Percentiles rank a stretch among this genome's conserved stretches.
These are phyloP conservation scores for Mellilla xanthometata DNA, from an alignment of 2,888 invertebrate genomes.

Conservation along the genomic window DNA sequence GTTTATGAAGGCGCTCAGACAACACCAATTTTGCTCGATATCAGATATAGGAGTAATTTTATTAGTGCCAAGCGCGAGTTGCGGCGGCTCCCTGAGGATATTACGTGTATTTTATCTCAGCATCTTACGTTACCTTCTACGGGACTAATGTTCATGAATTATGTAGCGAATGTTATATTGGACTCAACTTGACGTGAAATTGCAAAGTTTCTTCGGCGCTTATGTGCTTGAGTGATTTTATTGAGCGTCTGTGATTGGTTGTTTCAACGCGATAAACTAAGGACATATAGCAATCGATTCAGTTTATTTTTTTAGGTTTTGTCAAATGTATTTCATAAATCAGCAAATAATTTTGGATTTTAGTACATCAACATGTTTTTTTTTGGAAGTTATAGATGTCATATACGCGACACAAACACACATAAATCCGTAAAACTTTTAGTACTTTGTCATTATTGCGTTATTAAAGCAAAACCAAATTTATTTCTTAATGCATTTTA, in stretches of 20 bases:
- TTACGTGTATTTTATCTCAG: slow-evolving; percentile 32
- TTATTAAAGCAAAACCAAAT: too few relatives aligned
- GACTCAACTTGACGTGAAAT: slow-evolving; percentile 35
- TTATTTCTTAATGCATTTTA: too few relatives aligned
- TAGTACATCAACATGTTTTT: too few relatives aligned
- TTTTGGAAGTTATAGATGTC: too few relatives aligned
- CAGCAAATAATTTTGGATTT: too few relatives aligned
- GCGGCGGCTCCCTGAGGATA: slow-evolving; percentile 28
- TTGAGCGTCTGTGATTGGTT: not conserved
- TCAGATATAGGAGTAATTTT: slow-evolving; percentile 25
- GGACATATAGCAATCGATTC: too few relatives aligned
- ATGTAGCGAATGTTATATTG: slow-evolving; percentile 44
- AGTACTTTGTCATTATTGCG: too few relatives aligned
- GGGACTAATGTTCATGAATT: slow-evolving; percentile 59
- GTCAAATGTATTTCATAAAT: too few relatives aligned
- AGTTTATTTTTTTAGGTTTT: too few relatives aligned
- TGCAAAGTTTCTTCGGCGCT: slow-evolving; percentile 26
- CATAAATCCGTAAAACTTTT: too few relatives aligned
- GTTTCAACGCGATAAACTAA: too few relatives aligned
- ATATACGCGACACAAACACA: too few relatives aligned
- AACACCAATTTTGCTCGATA: slow-evolving; percentile 21
- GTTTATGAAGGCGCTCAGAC: slow-evolving; percentile 6
- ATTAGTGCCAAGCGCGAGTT: slow-evolving; percentile 22
- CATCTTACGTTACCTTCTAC: slow-evolving; percentile 32
- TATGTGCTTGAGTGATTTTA: slow-evolving; percentile 4